Evolutionary conservation across 2,888 invertebrate species (phyloP).

Genomic region (Perithous albicinctus): DNA sequence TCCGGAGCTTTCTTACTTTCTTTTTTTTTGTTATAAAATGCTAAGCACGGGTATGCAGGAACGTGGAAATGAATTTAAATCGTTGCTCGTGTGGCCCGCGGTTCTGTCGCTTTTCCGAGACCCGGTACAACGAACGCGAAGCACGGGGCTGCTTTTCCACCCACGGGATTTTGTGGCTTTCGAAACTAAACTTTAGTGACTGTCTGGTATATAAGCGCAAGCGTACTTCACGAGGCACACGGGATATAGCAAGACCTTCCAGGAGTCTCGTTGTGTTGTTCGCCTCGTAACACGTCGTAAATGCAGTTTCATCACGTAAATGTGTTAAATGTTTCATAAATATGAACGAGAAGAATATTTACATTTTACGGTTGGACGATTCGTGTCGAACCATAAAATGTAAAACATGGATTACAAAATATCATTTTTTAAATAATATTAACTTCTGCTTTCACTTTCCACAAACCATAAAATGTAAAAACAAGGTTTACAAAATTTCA

Average conservation of each 20-base stretch:
- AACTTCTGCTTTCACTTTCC: no score
- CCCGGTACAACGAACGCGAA: background rate
- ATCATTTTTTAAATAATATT: background rate
- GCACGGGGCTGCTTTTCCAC: background rate
- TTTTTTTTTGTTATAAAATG: background rate
- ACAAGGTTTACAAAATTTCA: no score
- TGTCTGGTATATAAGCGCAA: constrained; percentile 11
- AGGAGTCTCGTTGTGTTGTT: background rate
- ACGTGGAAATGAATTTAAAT: constrained; percentile 52
- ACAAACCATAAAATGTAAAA: no score
- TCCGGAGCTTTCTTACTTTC: background rate
- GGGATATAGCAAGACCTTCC: background rate
- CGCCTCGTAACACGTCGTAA: constrained; percentile 36
- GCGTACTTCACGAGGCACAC: background rate
- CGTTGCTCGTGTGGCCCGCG: constrained; percentile 2
- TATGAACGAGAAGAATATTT: background rate
- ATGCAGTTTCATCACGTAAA: constrained; percentile 41
- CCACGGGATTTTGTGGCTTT: constrained; percentile 53
- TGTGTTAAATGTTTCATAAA: constrained; percentile 39
- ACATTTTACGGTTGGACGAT: background rate
- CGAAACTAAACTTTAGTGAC: constrained; percentile 57
- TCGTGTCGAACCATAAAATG: background rate
- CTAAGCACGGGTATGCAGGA: background rate
- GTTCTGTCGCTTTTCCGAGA: background rate
- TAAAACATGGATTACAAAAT: constrained; percentile 16